phyloP scores from a whole-genome alignment of 1,140 invertebrate species.

The Coelopa frigida region DNA sequence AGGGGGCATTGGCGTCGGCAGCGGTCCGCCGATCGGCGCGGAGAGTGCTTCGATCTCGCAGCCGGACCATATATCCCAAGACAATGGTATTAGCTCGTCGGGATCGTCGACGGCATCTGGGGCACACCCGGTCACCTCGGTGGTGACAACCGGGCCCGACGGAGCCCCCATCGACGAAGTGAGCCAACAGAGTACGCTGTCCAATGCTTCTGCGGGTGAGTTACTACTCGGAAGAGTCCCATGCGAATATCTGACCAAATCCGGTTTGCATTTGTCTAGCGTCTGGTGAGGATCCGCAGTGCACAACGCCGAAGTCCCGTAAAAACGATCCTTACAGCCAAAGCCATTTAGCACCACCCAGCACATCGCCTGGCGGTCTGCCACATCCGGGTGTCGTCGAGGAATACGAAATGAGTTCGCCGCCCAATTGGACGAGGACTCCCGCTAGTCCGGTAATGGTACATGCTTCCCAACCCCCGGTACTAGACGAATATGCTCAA shows the following conservation, averaged over 20 bases:
- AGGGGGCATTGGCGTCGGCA: slow-evolving; percentile 22
- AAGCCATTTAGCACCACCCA: slow-evolving; percentile 63
- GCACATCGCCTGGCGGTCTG: slow-evolving; percentile 70
- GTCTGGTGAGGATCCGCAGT: slow-evolving; percentile 75
- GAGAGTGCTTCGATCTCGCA: slow-evolving; percentile 26
- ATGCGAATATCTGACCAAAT: not conserved
- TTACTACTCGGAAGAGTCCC: not conserved
- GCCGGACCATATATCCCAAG: slow-evolving; percentile 40
- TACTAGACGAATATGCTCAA: slow-evolving; percentile 1
- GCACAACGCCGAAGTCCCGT: slow-evolving; percentile 65
- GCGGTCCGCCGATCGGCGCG: slow-evolving; percentile 29
- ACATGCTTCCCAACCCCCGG: too few species aligned
- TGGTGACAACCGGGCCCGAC: slow-evolving; percentile 81
- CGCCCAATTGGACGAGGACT: slow-evolving; percentile 74
- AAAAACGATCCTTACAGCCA: slow-evolving; percentile 57
- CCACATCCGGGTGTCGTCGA: slow-evolving; percentile 68
- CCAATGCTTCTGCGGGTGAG: slow-evolving; percentile 77
- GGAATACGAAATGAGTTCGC: slow-evolving; percentile 83
- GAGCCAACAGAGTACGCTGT: slow-evolving; percentile 84
- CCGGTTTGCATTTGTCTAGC: slow-evolving; percentile 49
- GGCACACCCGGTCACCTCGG: slow-evolving; percentile 66
- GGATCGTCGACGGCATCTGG: slow-evolving; percentile 45
- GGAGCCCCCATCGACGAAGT: slow-evolving; percentile 80
- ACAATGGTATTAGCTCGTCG: slow-evolving; percentile 43
- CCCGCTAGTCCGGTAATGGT: slow-evolving; percentile 86